Base-by-base conservation (phyloP, 2,888 invertebrate genomes). In the Cephus pygmeus region DNA sequence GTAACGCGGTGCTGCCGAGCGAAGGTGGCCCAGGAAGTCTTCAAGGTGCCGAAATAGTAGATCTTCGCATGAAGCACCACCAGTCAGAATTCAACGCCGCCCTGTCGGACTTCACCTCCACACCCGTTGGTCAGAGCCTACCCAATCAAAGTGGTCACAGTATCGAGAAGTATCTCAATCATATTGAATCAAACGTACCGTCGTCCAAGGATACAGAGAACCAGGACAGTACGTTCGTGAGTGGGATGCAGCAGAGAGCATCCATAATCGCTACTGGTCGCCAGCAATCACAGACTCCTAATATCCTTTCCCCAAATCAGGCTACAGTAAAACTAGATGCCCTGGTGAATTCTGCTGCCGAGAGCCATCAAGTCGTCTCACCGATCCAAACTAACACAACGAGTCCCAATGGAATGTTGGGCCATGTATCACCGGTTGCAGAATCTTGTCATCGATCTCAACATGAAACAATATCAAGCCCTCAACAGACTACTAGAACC, bases 51-150 rank as follows among this genome's bases (percentile, higher is more conserved):
- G 90, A 89, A 82, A 95, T 94, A n/a, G 95, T 95, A 79, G 95
- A 95, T 91, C 92, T 95, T 73, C 92, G 95, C 34, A 95, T 95
- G 92, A 96, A 96, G 87, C 93, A 94, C 81, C 92, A 84, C 83
- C 87, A 89, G 80, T 93, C 94, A 77, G 93, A 94, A 33, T 95
- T 94, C 34, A 90, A 92, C 84, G 56, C 92, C 36, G 92, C 92
- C 1, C 91, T 93, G 4, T 89, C 93, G 68, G 92, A 92, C 69
- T 36, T 36, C 34, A 91, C 92, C 15, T 84, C 93, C 90, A 88
- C 89, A 90, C 84, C 92, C 88, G 80, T 91, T 86, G 86, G 88
- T 87, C 85, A 92, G 81, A 92, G 93, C 15, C 90, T 94, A 35
- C 93, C 93, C 0, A 92, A 93, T 9, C 94, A 94, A 88, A 93